Evolutionary conservation across 1,140 invertebrate genomes (phyloP).

Genomic region (Lasioglossum albipes): DNA sequence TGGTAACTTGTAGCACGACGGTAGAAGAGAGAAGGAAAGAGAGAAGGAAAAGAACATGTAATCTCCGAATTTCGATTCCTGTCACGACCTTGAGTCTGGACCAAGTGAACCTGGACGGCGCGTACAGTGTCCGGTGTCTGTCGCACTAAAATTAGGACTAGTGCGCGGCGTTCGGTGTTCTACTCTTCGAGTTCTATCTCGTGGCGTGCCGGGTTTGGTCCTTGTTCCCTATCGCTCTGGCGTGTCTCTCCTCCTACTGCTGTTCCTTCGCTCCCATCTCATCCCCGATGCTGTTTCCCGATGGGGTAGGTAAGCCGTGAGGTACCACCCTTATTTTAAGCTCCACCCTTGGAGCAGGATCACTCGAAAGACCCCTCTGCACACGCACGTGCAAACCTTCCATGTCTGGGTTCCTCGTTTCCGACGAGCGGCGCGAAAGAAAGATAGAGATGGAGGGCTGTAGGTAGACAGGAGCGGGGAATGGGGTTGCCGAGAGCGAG

Average conservation of each 20-base stretch:
- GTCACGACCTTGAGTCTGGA: slow-evolving; percentile 7
- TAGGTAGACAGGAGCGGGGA: neutral
- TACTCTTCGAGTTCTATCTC: slow-evolving; percentile 18
- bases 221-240: neutral
- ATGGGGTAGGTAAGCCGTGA: slow-evolving; percentile 59
- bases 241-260: slow-evolving; percentile 30
- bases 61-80: neutral
- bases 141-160: slow-evolving; percentile 58
- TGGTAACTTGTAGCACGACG: neutral
- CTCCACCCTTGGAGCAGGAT: slow-evolving; percentile 74
- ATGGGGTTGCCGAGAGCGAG: neutral
- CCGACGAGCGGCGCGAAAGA: neutral
- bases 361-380: slow-evolving; percentile 37
- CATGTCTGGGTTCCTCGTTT: slow-evolving; percentile 28
- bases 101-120: neutral
- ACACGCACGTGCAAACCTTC: slow-evolving; percentile 18
- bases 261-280: slow-evolving; percentile 35
- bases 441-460: neutral
- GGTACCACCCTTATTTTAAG: slow-evolving; percentile 77
- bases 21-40: neutral
- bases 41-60: neutral
- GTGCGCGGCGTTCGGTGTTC: slow-evolving; percentile 35
- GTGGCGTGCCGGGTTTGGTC: slow-evolving; percentile 2
- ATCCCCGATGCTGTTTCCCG: slow-evolving; percentile 58
- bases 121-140: slow-evolving; percentile 32